A percentile compares a stretch with the other conserved stretches of the same genome.
Conservation (phyloP, 1,140 invertebrate genomes). For the Zaprionus camerounensis region DNA sequence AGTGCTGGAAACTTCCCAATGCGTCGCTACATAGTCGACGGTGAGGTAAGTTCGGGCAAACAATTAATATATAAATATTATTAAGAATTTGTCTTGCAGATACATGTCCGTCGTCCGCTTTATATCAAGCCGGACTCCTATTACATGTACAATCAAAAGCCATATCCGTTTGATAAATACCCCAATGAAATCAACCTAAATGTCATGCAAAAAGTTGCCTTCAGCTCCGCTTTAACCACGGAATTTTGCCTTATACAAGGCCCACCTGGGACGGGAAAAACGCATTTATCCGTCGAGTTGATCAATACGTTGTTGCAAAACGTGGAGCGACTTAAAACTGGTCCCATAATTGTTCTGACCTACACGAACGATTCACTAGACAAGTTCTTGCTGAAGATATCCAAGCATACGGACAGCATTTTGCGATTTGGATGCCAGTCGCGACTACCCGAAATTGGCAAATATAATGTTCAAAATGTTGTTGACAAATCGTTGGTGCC, state of each 20-base stretch:
- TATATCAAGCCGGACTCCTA: constrained; percentile 32
- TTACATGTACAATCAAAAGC: constrained; percentile 31
- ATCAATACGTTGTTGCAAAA: constrained; percentile 87
- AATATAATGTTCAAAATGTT: constrained; percentile 57
- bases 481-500: constrained; percentile 24
- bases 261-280: constrained; percentile 93
- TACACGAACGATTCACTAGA: constrained; percentile 95
- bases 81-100: constrained; percentile 12
- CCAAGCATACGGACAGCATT: constrained; percentile 86
- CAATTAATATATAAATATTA: not conserved
- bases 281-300: constrained; percentile 89
- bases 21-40: constrained; percentile 87
- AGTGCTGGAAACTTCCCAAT: constrained; percentile 86
- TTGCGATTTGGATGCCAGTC: constrained; percentile 91
- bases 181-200: constrained; percentile 47
- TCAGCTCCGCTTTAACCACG: constrained; percentile 86
- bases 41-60: constrained; percentile 79
- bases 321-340: constrained; percentile 38
- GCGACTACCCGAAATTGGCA: constrained; percentile 40
- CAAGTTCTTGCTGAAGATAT: constrained; percentile 93
- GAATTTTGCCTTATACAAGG: constrained; percentile 92
- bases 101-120: constrained; percentile 30
- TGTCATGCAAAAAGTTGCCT: constrained; percentile 86
- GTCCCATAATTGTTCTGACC: constrained; percentile 91
- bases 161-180: constrained; percentile 19